These are phyloP conservation scores for Caenorhabditis auriculariae DNA, from an alignment of 2,888 invertebrate species.

Conservation along the genomic window DNA sequence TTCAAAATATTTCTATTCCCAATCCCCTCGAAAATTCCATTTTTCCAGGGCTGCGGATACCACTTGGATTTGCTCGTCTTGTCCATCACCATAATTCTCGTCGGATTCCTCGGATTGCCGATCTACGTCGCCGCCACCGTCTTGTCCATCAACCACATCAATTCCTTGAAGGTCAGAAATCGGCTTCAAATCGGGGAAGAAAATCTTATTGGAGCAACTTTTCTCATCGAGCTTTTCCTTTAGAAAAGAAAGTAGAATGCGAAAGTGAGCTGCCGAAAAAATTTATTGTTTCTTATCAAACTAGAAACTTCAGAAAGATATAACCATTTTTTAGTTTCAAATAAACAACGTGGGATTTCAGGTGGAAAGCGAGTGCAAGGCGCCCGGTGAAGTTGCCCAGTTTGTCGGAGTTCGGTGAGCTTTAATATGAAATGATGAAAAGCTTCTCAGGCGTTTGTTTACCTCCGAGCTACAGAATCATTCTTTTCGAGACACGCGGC, in stretches of 20 bases:
- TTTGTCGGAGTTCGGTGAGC: constrained; percentile 81
- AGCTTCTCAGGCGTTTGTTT: too few species aligned
- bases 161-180: constrained; percentile 76
- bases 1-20: too few species aligned
- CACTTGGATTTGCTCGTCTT: constrained; percentile 90
- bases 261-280: not conserved
- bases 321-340: too few species aligned
- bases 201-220: not conserved
- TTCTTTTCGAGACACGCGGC: too few species aligned
- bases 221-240: not conserved
- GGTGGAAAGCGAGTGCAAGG: constrained; percentile 90
- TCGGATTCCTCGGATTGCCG: constrained; percentile 88
- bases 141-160: constrained; percentile 93
- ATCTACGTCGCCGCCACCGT: constrained; percentile 87
- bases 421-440: too few species aligned
- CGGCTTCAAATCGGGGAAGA: not conserved
- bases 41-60: constrained; percentile 80
- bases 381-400: constrained; percentile 93
- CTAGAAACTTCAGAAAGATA: too few species aligned
- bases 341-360: constrained; percentile 63
- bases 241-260: not conserved
- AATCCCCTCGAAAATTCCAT: too few species aligned
- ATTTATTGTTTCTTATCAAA: too few species aligned
- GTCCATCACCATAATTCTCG: constrained; percentile 82
- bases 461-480: too few species aligned